A percentile compares a stretch with the other conserved stretches of the same genome.
phyloP scores from a whole-genome alignment of 30 jellyfish, hydroid and myxozoan genomes.

The Pelagia noctiluca region DNA sequence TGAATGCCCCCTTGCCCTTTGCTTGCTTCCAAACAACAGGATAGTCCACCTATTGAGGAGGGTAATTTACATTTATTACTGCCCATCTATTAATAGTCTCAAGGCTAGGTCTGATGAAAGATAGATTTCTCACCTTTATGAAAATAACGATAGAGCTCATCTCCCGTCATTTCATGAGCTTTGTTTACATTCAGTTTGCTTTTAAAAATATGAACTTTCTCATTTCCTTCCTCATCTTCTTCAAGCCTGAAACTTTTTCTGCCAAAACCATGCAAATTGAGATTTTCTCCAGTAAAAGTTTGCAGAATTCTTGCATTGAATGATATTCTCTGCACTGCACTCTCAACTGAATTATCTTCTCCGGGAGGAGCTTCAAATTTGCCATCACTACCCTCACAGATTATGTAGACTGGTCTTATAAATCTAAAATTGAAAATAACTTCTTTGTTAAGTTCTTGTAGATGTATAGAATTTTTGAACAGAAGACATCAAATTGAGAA shows the following conservation, averaged over 20 bases:
- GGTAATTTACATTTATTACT: too few species aligned
- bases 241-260: slow-evolving; percentile 77
- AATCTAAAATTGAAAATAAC: too few species aligned
- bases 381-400: slow-evolving; percentile 85
- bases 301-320: slow-evolving; percentile 86
- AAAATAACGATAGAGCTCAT: slow-evolving; percentile 70
- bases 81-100: too few species aligned
- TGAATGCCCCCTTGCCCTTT: too few species aligned
- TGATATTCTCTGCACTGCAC: slow-evolving; percentile 78
- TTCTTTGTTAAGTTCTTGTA: too few species aligned
- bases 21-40: too few species aligned
- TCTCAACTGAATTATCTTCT: slow-evolving; percentile 63
- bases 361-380: slow-evolving; percentile 79
- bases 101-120: too few species aligned
- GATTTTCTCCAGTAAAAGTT: slow-evolving; percentile 84
- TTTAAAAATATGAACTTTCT: slow-evolving; percentile 56
- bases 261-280: slow-evolving; percentile 76
- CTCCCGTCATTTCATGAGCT: slow-evolving; percentile 84
- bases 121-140: slow-evolving; percentile 72
- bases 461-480: too few species aligned
- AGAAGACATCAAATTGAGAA: too few species aligned
- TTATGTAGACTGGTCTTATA: slow-evolving; percentile 80
- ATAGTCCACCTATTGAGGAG: too few species aligned
- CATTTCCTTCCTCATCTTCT: slow-evolving; percentile 65
- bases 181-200: slow-evolving; percentile 74